Evolutionary conservation across 1,140 invertebrate genomes (phyloP), one percentile per base, ranked within the genome.

Genomic region (Tetragnatha versicolor): DNA sequence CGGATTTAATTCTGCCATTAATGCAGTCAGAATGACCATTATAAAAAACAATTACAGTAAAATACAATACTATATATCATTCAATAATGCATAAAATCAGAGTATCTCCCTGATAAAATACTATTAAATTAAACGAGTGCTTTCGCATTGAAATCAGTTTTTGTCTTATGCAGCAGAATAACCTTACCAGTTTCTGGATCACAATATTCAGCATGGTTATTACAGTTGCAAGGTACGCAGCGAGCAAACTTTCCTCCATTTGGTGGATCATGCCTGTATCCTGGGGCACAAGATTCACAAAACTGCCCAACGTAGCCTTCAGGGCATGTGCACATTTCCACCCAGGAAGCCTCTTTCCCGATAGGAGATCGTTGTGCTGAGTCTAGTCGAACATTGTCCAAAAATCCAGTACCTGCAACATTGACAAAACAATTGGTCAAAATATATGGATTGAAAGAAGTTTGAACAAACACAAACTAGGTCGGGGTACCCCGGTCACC

Each of bases 211-310:
- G 97, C 96, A 84, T 99, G 97, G 2, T 92, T 91, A 82, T 99
- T 95, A 84, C 98, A 99, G 82, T 97, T 93, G 85, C 98, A 99
- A 51, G 94, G 93, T 25, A 98, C 93, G 85, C 98, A 99, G 2
- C 90, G 90, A 55, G 95, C 93, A 84, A 97, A 97, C 0, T 94
- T 93, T 12, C 96, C 96, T 9, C 95, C 95, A 80, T 92, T 91
- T 0, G 94, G 90, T 0, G 94, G 93, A 80, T 94, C 93, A 82
- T 98, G 94, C 45, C 95, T 91, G 83, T 91, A 99, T 0, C 96
- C 96, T 0, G 95, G 93, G 0, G 93, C 93, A 85, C 98, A 99
- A 0, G 95, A 96, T 86, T 99, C 97, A 84, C 98, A 99, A 86
- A 95, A 98, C 86, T 98, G 95, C 0, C 97, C 90, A 47, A 90